Percentiles rank a stretch among this genome's conserved stretches.
Evolutionary conservation across 2,888 invertebrate species (phyloP).

Genomic region (Crepidodera aurea): DNA sequence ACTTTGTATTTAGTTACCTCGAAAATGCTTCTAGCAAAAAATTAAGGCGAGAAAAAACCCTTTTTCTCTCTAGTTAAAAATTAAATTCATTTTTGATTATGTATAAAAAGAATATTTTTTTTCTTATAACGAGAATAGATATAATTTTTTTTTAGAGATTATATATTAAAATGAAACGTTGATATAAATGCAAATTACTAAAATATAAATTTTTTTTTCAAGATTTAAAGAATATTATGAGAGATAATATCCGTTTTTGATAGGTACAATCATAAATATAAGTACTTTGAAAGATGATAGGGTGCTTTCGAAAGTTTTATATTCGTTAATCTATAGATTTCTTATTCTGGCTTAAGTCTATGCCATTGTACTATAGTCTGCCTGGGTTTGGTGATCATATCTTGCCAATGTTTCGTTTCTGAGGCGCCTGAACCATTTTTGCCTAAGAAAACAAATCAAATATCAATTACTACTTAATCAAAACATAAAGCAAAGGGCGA

Average conservation of each 20-base stretch:
- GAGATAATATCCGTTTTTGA: conserved; percentile 21
- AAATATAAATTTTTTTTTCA: not conserved
- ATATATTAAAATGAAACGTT: too few species aligned
- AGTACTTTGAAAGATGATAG: conserved; percentile 28
- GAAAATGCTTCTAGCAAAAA: too few species aligned
- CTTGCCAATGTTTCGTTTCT: conserved; percentile 98
- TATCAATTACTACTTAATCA: too few species aligned
- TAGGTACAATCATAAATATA: conserved; percentile 12
- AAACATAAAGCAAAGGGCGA: too few species aligned
- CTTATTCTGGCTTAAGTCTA: conserved; percentile 90
- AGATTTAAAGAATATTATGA: conserved; percentile 17
- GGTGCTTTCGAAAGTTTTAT: conserved; percentile 40
- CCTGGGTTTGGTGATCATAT: conserved; percentile 96
- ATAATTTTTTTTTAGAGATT: too few species aligned
- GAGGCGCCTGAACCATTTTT: conserved; percentile 94
- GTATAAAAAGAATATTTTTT: too few species aligned
- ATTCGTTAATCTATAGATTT: conserved; percentile 31
- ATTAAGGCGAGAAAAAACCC: too few species aligned
- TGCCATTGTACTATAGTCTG: conserved; percentile 98
- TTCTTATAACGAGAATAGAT: too few species aligned
- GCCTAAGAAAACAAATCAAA: conserved; percentile 70
- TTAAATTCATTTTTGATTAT: too few species aligned
- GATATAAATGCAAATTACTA: too few species aligned
- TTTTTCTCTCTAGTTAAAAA: too few species aligned
- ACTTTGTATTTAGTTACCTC: too few species aligned